Conservation (phyloP, 2,888 invertebrate genomes). For the Sycophila texana region DNA sequence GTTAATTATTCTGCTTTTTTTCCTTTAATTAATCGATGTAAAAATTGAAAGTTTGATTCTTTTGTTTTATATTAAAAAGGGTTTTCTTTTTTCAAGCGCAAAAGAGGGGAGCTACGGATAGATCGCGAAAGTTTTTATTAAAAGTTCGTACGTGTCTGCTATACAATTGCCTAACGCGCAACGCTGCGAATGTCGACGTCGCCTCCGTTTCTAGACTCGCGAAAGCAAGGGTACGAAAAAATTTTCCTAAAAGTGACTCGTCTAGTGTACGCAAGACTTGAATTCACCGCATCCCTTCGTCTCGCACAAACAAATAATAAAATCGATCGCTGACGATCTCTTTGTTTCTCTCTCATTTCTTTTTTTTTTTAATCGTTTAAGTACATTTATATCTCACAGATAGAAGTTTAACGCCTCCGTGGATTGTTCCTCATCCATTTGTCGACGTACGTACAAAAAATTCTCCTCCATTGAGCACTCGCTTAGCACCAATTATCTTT, state of each 20-base stretch:
- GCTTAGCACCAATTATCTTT: constrained; percentile 50
- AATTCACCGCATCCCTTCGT: constrained; percentile 47
- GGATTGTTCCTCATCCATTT: constrained; percentile 15
- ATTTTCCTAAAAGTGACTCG: constrained; percentile 16
- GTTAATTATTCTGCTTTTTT: neutral
- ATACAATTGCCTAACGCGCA: constrained; percentile 27
- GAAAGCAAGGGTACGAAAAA: constrained; percentile 46
- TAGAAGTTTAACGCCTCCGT: constrained; percentile 25
- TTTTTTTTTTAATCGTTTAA: constrained; percentile 9
- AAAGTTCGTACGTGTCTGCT: constrained; percentile 18
- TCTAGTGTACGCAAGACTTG: neutral
- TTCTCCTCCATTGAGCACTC: constrained; percentile 41
- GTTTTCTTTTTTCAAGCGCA: constrained; percentile 35
- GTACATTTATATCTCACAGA: constrained; percentile 40
- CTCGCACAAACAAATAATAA: constrained; percentile 33
- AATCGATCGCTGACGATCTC: constrained; percentile 17
- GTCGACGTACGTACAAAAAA: constrained; percentile 40
- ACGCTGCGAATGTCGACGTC: too few relatives aligned
- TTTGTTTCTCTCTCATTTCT: constrained; percentile 1
- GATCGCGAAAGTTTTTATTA: constrained; percentile 28
- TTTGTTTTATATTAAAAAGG: constrained; percentile 17
- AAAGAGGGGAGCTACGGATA: constrained; percentile 43
- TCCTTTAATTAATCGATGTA: constrained; percentile 38
- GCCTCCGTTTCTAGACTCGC: neutral
- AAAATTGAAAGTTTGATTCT: constrained; percentile 48